A percentile compares a stretch with the other conserved stretches of the same genome.
phyloP scores from a whole-genome alignment of 2,797 vertebrate genomes.

The Sebastes vulpes region DNA sequence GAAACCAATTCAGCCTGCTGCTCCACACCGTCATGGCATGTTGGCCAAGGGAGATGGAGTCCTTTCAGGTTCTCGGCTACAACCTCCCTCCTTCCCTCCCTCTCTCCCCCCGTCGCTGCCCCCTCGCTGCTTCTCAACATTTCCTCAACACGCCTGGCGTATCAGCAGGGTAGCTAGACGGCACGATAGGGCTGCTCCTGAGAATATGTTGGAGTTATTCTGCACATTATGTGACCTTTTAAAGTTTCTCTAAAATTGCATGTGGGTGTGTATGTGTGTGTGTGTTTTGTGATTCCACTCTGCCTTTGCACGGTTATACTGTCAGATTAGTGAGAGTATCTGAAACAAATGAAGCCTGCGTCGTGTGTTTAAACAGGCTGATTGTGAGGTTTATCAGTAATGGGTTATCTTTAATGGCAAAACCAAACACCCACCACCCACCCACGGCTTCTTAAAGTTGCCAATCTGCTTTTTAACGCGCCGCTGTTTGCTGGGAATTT shows the following conservation, averaged over 20 bases:
- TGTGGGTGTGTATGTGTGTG: neutral
- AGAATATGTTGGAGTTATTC: slow-evolving; percentile 62
- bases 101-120: slow-evolving; percentile 19
- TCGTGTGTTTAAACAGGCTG: slow-evolving; percentile 57
- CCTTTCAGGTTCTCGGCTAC: slow-evolving; percentile 73
- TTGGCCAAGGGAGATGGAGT: slow-evolving; percentile 82
- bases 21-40: slow-evolving; percentile 80
- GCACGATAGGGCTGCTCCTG: slow-evolving; percentile 45
- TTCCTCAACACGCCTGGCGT: slow-evolving; percentile 65
- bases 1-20: slow-evolving; percentile 80
- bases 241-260: slow-evolving; percentile 49
- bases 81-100: slow-evolving; percentile 31
- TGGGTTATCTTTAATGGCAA: slow-evolving; percentile 66
- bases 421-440: slow-evolving; percentile 50
- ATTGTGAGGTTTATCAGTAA: slow-evolving; percentile 55
- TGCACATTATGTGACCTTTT: slow-evolving; percentile 71
- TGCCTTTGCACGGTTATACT: slow-evolving; percentile 19
- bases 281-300: slow-evolving; percentile 22
- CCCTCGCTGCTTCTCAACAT: slow-evolving; percentile 61
- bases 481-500: slow-evolving; percentile 45
- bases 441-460: slow-evolving; percentile 62
- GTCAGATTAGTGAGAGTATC: slow-evolving; percentile 45
- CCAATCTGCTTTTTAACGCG: slow-evolving; percentile 64
- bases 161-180: slow-evolving; percentile 65
- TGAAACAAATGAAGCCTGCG: slow-evolving; percentile 51